phyloP scores from a whole-genome alignment of 2,113 vertebrate genomes.

The Mus spicilegus region DNA sequence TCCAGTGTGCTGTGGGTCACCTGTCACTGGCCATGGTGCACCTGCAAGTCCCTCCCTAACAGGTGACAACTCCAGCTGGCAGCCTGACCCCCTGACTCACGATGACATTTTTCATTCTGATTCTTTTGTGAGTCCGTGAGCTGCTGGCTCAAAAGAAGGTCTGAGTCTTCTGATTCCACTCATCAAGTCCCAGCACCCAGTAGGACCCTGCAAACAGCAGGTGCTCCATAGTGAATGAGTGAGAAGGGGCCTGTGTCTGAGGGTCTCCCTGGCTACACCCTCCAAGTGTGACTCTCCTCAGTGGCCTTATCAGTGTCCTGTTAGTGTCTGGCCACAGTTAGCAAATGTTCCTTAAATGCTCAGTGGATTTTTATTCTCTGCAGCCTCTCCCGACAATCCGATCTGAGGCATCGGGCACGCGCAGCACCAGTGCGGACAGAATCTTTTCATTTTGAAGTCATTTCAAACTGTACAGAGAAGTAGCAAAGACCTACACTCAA shows the following conservation, averaged over 20 bases:
- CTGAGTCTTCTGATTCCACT: accelerated
- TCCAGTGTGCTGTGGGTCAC: background rate
- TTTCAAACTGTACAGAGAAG: background rate
- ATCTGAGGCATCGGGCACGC: background rate
- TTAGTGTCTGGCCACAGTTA: background rate
- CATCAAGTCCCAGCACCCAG: background rate
- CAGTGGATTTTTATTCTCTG: background rate
- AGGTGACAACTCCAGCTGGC: background rate
- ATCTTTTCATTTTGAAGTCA: background rate
- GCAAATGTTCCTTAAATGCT: background rate
- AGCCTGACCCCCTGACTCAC: background rate
- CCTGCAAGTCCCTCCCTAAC: background rate
- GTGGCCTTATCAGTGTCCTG: background rate
- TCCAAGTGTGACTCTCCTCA: too few relatives aligned
- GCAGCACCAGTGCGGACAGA: background rate
- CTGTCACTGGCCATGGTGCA: accelerated
- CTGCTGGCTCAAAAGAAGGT: background rate
- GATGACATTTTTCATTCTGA: background rate
- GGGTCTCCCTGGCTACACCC: background rate
- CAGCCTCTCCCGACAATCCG: background rate
- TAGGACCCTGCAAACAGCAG: background rate
- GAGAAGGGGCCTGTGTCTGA: background rate
- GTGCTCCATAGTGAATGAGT: background rate
- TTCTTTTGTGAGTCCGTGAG: too few relatives aligned
- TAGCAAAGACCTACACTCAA: background rate